Percentiles rank a stretch among this genome's conserved stretches.
Conservation (phyloP, 2,797 vertebrate species). For the Leucoraja ocellata region DNA sequence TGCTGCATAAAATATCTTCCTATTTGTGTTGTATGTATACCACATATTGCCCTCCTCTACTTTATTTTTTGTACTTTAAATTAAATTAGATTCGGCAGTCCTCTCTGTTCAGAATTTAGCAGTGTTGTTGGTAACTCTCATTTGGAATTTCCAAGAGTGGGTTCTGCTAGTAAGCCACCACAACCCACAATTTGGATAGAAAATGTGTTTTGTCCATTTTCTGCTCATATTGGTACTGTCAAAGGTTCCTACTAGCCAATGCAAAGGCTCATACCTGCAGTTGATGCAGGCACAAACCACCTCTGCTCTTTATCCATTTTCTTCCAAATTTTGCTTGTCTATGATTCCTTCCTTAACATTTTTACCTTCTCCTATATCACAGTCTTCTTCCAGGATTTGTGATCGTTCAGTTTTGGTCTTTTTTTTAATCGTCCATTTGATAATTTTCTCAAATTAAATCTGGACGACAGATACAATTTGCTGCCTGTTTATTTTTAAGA, state of each 20-base stretch:
- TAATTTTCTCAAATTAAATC: background rate
- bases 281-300: background rate
- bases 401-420: background rate
- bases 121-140: background rate
- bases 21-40: background rate
- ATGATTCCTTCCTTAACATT: background rate
- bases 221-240: background rate
- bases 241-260: background rate
- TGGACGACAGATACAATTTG: background rate
- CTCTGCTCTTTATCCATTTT: background rate
- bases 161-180: background rate
- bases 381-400: background rate
- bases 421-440: background rate
- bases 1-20: background rate
- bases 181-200: background rate
- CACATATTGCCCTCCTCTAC: background rate
- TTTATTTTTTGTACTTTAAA: background rate
- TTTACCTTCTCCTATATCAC: background rate
- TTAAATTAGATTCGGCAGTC: constrained; percentile 1
- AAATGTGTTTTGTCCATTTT: background rate
- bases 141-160: background rate
- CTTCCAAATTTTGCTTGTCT: background rate
- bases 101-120: background rate
- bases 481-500: background rate
- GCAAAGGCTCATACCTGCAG: background rate